These are phyloP conservation scores for Picathartes gymnocephalus DNA, from an alignment of 2,113 vertebrate species.

Conservation along the genomic window DNA sequence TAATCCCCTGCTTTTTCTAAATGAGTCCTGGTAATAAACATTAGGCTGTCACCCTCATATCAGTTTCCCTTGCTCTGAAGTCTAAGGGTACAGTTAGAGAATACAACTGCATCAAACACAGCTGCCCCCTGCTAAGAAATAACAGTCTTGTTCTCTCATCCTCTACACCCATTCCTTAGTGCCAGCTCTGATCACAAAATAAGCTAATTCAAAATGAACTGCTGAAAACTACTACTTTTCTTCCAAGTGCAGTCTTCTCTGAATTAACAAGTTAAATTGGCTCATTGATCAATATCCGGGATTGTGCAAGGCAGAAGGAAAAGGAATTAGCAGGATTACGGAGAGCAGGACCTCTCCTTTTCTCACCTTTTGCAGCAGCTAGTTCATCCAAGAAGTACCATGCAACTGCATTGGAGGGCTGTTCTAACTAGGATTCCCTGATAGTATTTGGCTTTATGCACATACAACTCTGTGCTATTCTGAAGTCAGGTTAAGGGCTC, in stretches of 20 bases:
- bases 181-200: not conserved
- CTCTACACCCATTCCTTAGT: not conserved
- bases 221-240: not conserved
- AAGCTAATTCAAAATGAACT: not conserved
- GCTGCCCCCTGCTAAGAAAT: not conserved
- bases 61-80: not conserved
- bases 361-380: not conserved
- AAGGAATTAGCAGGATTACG: not conserved
- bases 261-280: not conserved
- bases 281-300: not conserved
- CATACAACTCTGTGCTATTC: fast-evolving
- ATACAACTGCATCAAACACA: not conserved
- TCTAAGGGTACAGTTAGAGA: not conserved
- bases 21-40: not conserved
- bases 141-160: not conserved
- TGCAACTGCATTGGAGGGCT: not conserved
- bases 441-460: not conserved
- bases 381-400: not conserved
- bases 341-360: not conserved
- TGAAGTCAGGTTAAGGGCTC: not conserved
- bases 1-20: not conserved
- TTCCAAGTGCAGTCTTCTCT: not conserved
- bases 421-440: not conserved
- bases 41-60: not conserved
- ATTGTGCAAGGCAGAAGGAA: not conserved